Evolutionary conservation across 2,113 vertebrate species (phyloP).

Genomic region (Oplegnathus fasciatus): DNA sequence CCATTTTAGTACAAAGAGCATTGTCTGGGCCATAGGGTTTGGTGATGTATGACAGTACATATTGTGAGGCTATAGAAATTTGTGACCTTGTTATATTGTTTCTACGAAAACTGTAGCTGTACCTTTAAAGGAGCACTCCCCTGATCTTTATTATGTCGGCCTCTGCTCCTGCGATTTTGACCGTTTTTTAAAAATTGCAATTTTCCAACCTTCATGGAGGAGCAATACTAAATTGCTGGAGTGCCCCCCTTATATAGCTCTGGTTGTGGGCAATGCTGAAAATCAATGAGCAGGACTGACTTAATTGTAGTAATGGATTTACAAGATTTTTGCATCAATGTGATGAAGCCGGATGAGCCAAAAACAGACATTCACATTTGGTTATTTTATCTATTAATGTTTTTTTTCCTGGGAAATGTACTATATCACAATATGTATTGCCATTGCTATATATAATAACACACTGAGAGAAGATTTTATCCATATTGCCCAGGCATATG

Average conservation of each 20-base stretch:
- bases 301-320: neutral
- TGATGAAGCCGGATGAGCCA: neutral
- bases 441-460: neutral
- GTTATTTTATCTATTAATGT: neutral
- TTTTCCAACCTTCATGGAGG: too few relatives aligned
- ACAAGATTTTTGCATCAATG: neutral
- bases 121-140: neutral
- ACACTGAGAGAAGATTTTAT: too few relatives aligned
- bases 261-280: neutral
- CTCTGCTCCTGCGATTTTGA: neutral
- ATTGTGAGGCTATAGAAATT: neutral
- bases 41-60: neutral
- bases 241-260: neutral
- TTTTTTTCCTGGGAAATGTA: neutral
- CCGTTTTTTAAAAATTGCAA: neutral
- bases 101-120: neutral
- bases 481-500: neutral
- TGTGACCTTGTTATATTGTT: neutral
- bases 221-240: too few relatives aligned
- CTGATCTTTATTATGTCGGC: neutral
- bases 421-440: neutral
- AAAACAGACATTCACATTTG: neutral
- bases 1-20: conserved; percentile 1
- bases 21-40: neutral
- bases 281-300: neutral